A percentile compares a stretch with the other conserved stretches of the same genome.
Conservation (phyloP, 2,113 vertebrate species). For the Catharus fuscescens region DNA sequence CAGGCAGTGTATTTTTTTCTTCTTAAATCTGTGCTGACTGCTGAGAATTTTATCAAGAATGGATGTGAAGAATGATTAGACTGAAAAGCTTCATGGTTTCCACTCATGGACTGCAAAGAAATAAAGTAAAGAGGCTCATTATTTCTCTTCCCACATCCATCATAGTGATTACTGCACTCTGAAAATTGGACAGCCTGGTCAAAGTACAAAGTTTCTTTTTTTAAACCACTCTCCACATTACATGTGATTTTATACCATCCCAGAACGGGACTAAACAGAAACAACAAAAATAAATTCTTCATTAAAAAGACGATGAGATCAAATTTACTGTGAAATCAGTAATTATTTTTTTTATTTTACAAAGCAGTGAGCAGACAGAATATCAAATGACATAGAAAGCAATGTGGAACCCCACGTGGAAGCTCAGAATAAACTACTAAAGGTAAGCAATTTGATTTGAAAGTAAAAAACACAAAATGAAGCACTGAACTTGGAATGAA, state of each 20-base stretch:
- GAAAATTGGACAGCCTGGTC: background rate
- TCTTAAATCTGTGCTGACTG: constrained; percentile 47
- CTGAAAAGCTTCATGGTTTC: constrained; percentile 39
- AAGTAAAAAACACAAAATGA: background rate
- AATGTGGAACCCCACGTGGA: background rate
- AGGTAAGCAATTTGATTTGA: background rate
- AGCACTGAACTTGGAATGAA: background rate
- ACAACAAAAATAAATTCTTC: background rate
- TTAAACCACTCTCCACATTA: background rate
- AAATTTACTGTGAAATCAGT: background rate
- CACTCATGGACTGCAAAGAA: constrained; percentile 5
- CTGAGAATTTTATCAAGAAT: constrained; percentile 57
- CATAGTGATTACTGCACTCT: background rate
- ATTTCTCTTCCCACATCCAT: constrained; percentile 32
- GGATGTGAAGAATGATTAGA: constrained; percentile 56
- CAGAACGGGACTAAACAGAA: background rate
- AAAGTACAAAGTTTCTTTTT: background rate
- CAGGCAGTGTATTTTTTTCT: background rate
- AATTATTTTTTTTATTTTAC: background rate
- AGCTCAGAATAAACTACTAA: background rate
- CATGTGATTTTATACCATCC: background rate
- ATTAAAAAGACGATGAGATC: background rate
- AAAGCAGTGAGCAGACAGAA: background rate
- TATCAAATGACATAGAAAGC: background rate
- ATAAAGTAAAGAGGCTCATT: constrained; percentile 14